Conservation (phyloP, 64 coral and sea anemone genomes). For the Cladopsammia gracilis region DNA sequence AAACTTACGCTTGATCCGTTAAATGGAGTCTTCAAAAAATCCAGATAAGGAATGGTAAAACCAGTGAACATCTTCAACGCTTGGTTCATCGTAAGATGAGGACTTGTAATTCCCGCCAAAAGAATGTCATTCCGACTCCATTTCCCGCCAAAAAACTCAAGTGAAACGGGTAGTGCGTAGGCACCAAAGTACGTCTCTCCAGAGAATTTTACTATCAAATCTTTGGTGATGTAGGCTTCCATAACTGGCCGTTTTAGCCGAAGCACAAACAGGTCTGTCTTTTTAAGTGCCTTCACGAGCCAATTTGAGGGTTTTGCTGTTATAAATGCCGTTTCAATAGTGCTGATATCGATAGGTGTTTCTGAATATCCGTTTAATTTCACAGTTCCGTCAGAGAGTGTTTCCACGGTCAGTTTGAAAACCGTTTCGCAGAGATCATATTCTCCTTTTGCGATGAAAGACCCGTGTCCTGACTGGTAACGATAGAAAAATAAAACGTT, state of each 20-base stretch:
- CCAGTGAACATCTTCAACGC: conserved; percentile 75
- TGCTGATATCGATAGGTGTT: conserved; percentile 78
- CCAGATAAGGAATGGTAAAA: conserved; percentile 67
- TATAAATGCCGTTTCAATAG: conserved; percentile 80
- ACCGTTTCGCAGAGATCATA: conserved; percentile 84
- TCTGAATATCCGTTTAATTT: conserved; percentile 71
- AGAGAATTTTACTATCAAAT: conserved; percentile 78
- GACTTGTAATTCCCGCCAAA: conserved; percentile 75
- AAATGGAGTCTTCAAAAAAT: conserved; percentile 54
- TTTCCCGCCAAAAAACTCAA: conserved; percentile 88
- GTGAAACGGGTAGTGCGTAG: conserved; percentile 32
- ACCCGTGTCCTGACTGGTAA: conserved; percentile 35
- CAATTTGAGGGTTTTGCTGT: conserved; percentile 42
- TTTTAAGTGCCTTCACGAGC: conserved; percentile 59
- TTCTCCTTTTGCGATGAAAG: conserved; percentile 81
- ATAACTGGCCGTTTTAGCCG: conserved; percentile 81
- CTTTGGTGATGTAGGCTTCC: conserved; percentile 72
- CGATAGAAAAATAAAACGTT: conserved; percentile 92
- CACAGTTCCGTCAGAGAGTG: conserved; percentile 46
- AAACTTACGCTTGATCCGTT: conserved; percentile 80
- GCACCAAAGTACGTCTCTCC: conserved; percentile 69
- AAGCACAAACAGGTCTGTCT: conserved; percentile 56
- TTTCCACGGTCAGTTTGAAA: conserved; percentile 78
- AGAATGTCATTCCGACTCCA: conserved; percentile 49
- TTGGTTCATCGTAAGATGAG: conserved; percentile 57